A percentile compares a stretch with the other conserved stretches of the same genome.
Conservation (phyloP, 2,113 vertebrate genomes). For the Aphelocoma coerulescens region DNA sequence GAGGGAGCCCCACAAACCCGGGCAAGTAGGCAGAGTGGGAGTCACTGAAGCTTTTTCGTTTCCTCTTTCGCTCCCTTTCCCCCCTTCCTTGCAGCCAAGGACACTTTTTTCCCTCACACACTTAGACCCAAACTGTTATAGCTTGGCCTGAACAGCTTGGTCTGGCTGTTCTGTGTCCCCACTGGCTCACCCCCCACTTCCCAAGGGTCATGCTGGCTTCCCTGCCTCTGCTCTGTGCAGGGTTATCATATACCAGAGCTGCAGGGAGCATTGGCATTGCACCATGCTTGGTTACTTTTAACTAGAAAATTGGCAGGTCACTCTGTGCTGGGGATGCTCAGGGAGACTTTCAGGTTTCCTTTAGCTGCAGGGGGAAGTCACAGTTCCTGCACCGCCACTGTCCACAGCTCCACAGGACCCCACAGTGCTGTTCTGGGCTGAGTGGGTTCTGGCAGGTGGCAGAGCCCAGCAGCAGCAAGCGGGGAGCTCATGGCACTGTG, state of each 20-base stretch:
- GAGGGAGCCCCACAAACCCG: background rate
- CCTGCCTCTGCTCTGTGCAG: background rate
- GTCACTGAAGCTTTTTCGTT: background rate
- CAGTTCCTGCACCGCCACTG: background rate
- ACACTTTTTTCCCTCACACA: background rate
- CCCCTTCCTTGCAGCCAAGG: background rate
- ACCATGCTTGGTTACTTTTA: background rate
- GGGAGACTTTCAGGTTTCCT: background rate
- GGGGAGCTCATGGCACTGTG: fast-evolving
- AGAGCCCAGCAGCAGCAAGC: background rate
- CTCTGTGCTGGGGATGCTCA: background rate
- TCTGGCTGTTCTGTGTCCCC: background rate
- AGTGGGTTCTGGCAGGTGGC: fast-evolving
- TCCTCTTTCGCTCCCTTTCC: too few relatives aligned
- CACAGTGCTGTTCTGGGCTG: background rate
- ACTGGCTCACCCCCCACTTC: background rate
- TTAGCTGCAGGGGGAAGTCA: background rate
- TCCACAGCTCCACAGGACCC: background rate
- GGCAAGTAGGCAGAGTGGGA: background rate
- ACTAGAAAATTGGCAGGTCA: background rate
- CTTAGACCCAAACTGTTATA: background rate
- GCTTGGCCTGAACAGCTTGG: background rate
- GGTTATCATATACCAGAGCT: background rate
- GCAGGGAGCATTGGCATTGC: background rate
- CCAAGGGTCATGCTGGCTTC: background rate